A percentile compares a stretch with the other conserved stretches of the same genome.
These are phyloP conservation scores for Ornithorhynchus anatinus DNA, from an alignment of 2,113 vertebrate genomes.

Conservation along the genomic window DNA sequence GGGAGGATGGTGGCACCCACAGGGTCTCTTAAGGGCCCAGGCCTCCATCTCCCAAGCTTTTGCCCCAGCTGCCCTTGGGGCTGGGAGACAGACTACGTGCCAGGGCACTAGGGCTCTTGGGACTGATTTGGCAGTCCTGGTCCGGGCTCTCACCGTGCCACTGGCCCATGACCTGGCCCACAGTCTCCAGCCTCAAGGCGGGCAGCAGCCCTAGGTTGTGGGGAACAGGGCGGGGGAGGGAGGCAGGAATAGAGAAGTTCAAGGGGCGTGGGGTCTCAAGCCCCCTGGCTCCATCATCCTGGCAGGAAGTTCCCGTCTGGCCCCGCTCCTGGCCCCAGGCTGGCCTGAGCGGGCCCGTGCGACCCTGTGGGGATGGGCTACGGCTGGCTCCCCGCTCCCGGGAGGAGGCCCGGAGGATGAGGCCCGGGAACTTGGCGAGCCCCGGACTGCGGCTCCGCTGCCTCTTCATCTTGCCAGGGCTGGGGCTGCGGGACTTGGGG, in stretches of 20 bases:
- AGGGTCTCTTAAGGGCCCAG: constrained; percentile 23
- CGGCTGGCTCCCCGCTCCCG: constrained; percentile 74
- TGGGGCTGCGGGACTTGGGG: constrained; percentile 91
- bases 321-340: not conserved
- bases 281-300: constrained; percentile 66
- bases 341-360: constrained; percentile 47
- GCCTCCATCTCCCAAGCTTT: constrained; percentile 35
- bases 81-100: constrained; percentile 30
- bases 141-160: not conserved
- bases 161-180: constrained; percentile 53
- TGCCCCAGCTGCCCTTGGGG: constrained; percentile 16
- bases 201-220: constrained; percentile 68
- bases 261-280: constrained; percentile 57
- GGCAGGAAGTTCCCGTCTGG: constrained; percentile 35
- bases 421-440: constrained; percentile 84
- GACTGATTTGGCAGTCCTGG: constrained; percentile 28
- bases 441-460: constrained; percentile 85
- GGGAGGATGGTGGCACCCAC: not conserved
- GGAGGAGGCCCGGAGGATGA: constrained; percentile 81
- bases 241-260: constrained; percentile 26
- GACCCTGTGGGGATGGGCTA: constrained; percentile 81
- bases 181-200: constrained; percentile 61
- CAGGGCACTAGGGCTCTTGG: constrained; percentile 18
- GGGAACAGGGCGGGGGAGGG: constrained; percentile 60
- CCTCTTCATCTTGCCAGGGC: constrained; percentile 80